These are phyloP conservation scores for Pocillopora damicornis DNA, from an alignment of 64 coral and sea anemone species.

Conservation along the genomic window DNA sequence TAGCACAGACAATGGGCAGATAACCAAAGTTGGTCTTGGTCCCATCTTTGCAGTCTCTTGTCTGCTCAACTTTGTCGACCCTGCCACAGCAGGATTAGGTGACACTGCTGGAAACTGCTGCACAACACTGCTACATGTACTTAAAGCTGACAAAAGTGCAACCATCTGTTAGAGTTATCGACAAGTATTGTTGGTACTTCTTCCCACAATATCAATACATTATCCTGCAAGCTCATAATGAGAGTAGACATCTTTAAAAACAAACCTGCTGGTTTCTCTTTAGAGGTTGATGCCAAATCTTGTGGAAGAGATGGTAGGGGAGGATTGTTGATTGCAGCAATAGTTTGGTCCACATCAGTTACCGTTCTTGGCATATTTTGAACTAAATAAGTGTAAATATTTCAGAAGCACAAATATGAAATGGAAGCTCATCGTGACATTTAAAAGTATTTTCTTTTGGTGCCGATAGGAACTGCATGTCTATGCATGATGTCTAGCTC, in stretches of 20 bases:
- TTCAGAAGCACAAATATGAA: background rate
- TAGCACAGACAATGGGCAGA: constrained; percentile 70
- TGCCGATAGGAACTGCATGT: too few relatives aligned
- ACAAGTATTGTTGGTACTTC: background rate
- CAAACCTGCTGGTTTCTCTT: constrained; percentile 9
- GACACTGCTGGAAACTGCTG: background rate
- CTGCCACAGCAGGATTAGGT: background rate
- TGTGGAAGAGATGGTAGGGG: constrained; percentile 6
- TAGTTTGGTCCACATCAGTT: background rate
- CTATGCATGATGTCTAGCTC: too few relatives aligned
- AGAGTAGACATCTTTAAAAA: background rate
- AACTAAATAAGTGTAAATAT: background rate
- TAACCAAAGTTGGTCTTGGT: constrained; percentile 55
- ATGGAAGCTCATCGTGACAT: too few relatives aligned
- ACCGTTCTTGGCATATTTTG: background rate
- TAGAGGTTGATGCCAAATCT: too few relatives aligned
- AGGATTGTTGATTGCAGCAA: background rate
- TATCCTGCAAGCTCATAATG: background rate
- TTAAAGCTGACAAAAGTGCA: background rate
- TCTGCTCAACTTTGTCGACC: background rate
- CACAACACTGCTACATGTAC: background rate
- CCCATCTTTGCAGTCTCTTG: constrained; percentile 13
- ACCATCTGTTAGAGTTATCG: background rate
- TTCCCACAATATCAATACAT: background rate
- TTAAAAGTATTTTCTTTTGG: too few relatives aligned